Evolutionary conservation across 1,140 invertebrate genomes (phyloP).

Genomic region (Pygmarrhopalites habei): DNA sequence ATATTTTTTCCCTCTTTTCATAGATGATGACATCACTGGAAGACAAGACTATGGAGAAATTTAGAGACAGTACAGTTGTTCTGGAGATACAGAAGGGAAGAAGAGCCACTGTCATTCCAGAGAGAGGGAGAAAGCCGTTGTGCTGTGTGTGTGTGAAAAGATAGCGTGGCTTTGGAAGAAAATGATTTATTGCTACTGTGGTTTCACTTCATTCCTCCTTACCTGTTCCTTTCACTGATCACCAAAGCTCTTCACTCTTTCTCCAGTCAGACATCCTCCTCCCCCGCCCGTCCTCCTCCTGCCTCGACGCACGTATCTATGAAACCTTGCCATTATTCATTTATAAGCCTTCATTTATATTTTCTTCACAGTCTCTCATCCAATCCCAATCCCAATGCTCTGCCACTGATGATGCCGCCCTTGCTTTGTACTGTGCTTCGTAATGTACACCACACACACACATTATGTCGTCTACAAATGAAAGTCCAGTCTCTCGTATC

Average conservation of each 20-base stretch:
- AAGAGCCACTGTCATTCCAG: too few species aligned
- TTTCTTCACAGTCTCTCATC: not conserved
- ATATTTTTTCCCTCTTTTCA: not conserved
- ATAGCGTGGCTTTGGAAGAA: constrained; percentile 7
- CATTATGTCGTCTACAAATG: too few species aligned
- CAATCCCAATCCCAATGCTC: too few species aligned
- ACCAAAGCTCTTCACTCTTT: constrained; percentile 8
- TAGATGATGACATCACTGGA: constrained; percentile 4
- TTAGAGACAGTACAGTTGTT: not conserved
- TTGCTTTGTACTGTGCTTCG: too few species aligned
- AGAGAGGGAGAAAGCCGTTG: constrained; percentile 1
- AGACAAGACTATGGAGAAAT: not conserved
- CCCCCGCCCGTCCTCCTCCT: too few species aligned
- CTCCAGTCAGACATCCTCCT: too few species aligned
- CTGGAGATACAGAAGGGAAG: not conserved
- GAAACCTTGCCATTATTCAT: constrained; percentile 13
- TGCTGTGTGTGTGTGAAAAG: not conserved
- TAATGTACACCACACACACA: too few species aligned
- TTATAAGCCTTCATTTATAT: constrained; percentile 11
- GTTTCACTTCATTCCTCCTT: constrained; percentile 14
- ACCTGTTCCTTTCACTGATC: constrained; percentile 11
- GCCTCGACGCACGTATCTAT: not conserved
- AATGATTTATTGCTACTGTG: constrained; percentile 13
- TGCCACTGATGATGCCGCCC: too few species aligned
- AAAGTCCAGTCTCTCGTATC: too few species aligned